These are phyloP conservation scores for Megalops cyprinoides DNA, from an alignment of 2,797 vertebrate species.

Conservation along the genomic window DNA sequence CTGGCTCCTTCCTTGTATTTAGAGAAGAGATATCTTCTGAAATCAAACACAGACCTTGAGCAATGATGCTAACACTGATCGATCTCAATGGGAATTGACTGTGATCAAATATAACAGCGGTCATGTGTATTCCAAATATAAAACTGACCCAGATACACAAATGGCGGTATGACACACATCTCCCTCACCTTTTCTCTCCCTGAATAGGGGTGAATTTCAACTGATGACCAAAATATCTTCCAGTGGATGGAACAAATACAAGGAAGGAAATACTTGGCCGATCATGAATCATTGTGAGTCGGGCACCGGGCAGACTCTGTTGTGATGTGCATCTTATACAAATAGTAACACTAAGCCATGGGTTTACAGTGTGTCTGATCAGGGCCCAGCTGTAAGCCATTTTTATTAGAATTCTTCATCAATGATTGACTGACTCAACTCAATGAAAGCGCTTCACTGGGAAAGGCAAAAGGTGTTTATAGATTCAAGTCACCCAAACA, in stretches of 20 bases:
- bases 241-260: neutral
- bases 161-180: neutral
- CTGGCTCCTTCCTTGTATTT: no score
- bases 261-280: neutral
- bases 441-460: constrained; percentile 16
- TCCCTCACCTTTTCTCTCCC: neutral
- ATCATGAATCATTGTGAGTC: neutral
- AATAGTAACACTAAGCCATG: neutral
- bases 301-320: neutral
- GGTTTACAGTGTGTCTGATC: neutral
- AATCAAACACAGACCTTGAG: no score
- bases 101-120: no score
- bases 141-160: no score
- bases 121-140: no score
- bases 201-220: neutral
- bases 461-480: constrained; percentile 27
- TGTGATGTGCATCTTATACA: constrained; percentile 14
- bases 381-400: constrained; percentile 20
- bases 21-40: no score
- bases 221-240: neutral
- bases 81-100: no score
- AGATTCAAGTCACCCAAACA: constrained; percentile 22
- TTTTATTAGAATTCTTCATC: constrained; percentile 15
- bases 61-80: no score
- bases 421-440: constrained; percentile 19